Base-by-base conservation (phyloP, 1,140 invertebrate genomes). In the Aphaenogaster ashmeadi region DNA sequence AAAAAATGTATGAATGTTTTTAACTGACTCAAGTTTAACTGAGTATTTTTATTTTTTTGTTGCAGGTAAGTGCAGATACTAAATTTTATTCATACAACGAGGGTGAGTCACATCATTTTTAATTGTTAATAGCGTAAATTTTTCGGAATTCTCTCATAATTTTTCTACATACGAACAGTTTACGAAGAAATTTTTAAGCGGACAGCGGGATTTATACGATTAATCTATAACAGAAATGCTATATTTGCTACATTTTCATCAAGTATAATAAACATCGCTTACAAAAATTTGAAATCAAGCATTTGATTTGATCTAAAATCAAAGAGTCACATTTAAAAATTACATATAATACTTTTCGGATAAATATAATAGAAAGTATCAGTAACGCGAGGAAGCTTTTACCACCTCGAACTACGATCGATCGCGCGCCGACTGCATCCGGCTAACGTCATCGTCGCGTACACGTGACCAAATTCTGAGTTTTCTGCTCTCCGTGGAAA, bases 401-500 rank as follows among this genome's bases (percentile, higher is more conserved):
- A 75, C 86, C 21, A 84, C 54, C 87, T 88, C 84, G 78, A 88
- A 75, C 58, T 50, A 50, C 86, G 86, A 90, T 90, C 89, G 89
- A 90, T 90, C 89, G 89, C 71, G 78, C 74, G 58, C 64, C 75
- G 83, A 90, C 88, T 90, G 88, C 89, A 90, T 90, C 60, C 79
- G 86, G 84, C 81, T 88, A 88, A 88, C 89, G 88, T 90, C 88
- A 90, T 90, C 80, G 78, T 88, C 77, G 80, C 67, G 80, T 81
- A 60, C 72, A 86, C 74, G 66, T 88, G 79, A 84, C 80, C 50
- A 90, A 90, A 88, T 88, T 85, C 87, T 38, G 41, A 87, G 77
- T 71, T 80, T 69, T 33, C 60, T 80, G 75, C 64, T 47, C 47
- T 21, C 56, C 8, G 54, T 60, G 38, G 80, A 84, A 50, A 62